Evolutionary conservation across 1,140 invertebrate species (phyloP), one percentile per base, ranked within the genome.

Genomic region (Diabrotica virgifera): DNA sequence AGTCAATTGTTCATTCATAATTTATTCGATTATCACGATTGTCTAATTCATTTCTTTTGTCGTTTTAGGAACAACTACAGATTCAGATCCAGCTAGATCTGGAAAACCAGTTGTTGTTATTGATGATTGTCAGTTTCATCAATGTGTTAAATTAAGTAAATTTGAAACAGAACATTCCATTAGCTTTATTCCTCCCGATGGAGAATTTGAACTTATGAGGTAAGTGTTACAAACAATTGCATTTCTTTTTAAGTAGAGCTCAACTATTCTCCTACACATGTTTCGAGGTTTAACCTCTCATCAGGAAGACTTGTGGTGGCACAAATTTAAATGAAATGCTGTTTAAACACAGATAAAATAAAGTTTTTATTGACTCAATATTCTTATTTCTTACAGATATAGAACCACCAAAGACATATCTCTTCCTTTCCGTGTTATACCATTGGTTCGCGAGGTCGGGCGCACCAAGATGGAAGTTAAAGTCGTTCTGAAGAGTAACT

Each of bases 111-210:
- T 98, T 10, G 97, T 99, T 62, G 98, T 98, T 8, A 99, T 99
- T 70, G 98, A 99, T 77, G 98, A 99, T 82, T 99, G 97, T 77
- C 98, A 99, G 82, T 99, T 99, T 82, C 97, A 99, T 84, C 98
- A 99, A 80, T 99, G 98, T 81, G 98, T 99, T 7, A 99, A 99
- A 81, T 85, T 99, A 38, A 97, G 95, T 75, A 99, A 99, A 85
- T 99, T 99, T 82, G 98, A 99, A 83, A 99, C 97, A 0, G 98
- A 99, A 81, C 98, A 99, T 85, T 97, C 96, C 75, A 99, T 99
- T 78, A 98, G 95, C 74, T 99, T 99, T 82, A 99, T 99, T 79
- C 98, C 98, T 67, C 97, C 97, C 5, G 98, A 99, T 83, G 98
- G 98, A 61, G 97, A 99, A 86, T 99, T 99, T 82, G 98, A 99